Percentiles rank a stretch among this genome's conserved stretches.
These are phyloP conservation scores for Ellobius talpinus DNA, from an alignment of 2,113 vertebrate species.

Conservation along the genomic window DNA sequence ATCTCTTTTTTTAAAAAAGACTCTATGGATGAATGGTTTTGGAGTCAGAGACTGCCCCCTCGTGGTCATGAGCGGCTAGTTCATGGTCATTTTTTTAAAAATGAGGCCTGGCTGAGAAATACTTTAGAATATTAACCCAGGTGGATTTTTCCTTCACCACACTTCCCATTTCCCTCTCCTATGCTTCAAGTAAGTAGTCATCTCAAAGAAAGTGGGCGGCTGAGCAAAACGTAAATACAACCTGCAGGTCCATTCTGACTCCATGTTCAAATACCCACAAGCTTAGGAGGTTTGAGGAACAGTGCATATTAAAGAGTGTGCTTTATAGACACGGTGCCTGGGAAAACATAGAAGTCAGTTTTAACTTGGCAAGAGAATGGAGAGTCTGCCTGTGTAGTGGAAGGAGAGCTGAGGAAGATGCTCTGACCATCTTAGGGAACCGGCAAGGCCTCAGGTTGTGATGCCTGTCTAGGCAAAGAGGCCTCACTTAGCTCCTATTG, in stretches of 20 bases:
- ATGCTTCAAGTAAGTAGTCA: not conserved
- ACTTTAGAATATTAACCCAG: not conserved
- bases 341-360: not conserved
- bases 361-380: not conserved
- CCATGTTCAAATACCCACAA: not conserved
- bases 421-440: not conserved
- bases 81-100: not conserved
- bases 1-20: not conserved
- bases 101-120: accelerated
- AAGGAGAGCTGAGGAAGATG: not conserved
- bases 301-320: not conserved
- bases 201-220: not conserved
- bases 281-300: not conserved
- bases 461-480: not conserved
- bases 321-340: not conserved
- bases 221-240: not conserved
- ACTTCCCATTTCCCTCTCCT: not conserved
- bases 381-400: not conserved
- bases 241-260: not conserved
- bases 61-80: not conserved
- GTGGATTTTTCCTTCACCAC: not conserved
- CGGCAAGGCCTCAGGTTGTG: not conserved
- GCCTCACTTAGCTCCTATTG: not conserved
- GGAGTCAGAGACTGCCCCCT: conserved; percentile 52
- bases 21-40: not conserved